phyloP scores from a whole-genome alignment of 2,113 vertebrate species.

The Protobothrops flavoviridis region DNA sequence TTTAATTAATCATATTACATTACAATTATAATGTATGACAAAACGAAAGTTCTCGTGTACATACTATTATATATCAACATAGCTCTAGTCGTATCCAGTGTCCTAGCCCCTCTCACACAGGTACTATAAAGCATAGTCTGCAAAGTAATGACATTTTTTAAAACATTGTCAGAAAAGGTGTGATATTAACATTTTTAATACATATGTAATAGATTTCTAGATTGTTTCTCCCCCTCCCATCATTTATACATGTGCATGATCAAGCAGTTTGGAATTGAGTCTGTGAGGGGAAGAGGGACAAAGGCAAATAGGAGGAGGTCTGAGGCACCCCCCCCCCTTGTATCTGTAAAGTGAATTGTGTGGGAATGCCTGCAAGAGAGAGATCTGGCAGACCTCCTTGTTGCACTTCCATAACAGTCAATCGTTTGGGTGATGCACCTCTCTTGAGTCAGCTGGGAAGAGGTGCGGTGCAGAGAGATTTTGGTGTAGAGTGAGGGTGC shows the following conservation, averaged over 20 bases:
- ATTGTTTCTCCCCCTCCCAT: conserved; percentile 64
- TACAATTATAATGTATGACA: conserved; percentile 79
- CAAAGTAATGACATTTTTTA: conserved; percentile 72
- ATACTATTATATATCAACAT: conserved; percentile 79
- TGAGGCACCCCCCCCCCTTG: neutral
- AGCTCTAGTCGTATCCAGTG: conserved; percentile 85
- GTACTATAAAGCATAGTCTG: conserved; percentile 82
- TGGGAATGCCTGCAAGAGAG: conserved; percentile 51
- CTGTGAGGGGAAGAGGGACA: conserved; percentile 26
- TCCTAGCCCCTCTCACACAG: conserved; percentile 83
- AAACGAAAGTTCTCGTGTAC: conserved; percentile 75
- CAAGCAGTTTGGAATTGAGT: conserved; percentile 66
- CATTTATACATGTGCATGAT: conserved; percentile 56
- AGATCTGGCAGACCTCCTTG: conserved; percentile 42
- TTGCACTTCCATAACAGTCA: conserved; percentile 39
- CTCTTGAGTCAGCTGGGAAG: conserved; percentile 41
- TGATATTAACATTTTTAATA: conserved; percentile 81
- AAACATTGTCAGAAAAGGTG: conserved; percentile 69
- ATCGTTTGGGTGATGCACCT: conserved; percentile 55
- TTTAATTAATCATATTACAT: conserved; percentile 81
- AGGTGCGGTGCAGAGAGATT: conserved; percentile 73
- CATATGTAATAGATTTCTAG: conserved; percentile 72
- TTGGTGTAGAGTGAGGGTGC: conserved; percentile 48
- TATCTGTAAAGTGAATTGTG: conserved; percentile 52
- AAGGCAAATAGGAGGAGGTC: conserved; percentile 44